Evolutionary conservation across 1,140 invertebrate species (phyloP).

Genomic region (Brachionus koreanus): DNA sequence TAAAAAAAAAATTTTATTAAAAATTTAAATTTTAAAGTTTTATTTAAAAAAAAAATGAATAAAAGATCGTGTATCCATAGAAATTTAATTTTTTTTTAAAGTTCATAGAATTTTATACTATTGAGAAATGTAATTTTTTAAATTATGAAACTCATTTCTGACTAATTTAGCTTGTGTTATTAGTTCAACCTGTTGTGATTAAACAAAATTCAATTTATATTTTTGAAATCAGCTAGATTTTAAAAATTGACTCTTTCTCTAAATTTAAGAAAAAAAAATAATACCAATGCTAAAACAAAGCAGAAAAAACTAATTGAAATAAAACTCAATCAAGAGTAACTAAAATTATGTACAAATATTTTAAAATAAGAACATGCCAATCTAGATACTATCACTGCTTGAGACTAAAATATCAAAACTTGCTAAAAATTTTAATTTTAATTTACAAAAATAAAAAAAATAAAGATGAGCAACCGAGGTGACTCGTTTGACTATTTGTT

Average conservation of each 20-base stretch:
- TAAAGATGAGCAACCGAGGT: not conserved
- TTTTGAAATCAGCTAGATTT: not conserved
- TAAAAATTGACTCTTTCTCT: not conserved
- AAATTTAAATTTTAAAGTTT: not conserved
- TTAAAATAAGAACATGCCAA: not conserved
- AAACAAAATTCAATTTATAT: not conserved
- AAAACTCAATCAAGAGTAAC: constrained; percentile 1
- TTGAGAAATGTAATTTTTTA: not conserved
- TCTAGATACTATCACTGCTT: not conserved
- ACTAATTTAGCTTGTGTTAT: not conserved
- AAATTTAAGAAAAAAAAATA: not conserved
- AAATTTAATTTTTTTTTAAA: not conserved
- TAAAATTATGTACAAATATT: not conserved
- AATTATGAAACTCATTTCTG: not conserved
- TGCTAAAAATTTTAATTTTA: not conserved
- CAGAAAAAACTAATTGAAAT: not conserved
- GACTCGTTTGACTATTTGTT: not conserved
- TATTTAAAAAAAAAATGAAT: not conserved
- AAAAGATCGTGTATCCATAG: not conserved
- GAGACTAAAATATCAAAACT: not conserved
- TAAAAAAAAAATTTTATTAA: not conserved
- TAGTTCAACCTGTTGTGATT: not conserved
- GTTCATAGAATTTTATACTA: no score
- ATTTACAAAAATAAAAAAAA: not conserved
- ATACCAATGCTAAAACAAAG: not conserved